Percentiles rank a stretch among this genome's conserved stretches.
Evolutionary conservation across 2,797 vertebrate species (phyloP).

Genomic region (Rhinella marina): DNA sequence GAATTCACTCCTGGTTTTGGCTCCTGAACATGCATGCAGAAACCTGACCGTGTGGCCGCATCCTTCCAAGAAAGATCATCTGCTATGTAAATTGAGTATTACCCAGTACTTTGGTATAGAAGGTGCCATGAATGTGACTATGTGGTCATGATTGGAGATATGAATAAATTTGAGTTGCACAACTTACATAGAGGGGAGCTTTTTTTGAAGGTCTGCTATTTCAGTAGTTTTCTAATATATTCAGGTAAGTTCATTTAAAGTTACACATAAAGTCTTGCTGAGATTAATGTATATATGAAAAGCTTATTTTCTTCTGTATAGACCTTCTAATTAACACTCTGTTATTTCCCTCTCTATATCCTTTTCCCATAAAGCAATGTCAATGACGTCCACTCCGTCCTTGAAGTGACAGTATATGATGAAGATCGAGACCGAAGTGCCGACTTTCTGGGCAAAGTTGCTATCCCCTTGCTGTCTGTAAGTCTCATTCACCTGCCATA

Average conservation of each 20-base stretch:
- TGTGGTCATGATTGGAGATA: not conserved
- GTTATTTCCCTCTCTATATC: constrained; percentile 59
- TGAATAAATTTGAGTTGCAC: not conserved
- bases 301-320: not conserved
- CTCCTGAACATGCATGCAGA: too few species aligned
- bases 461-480: constrained; percentile 93
- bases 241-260: not conserved
- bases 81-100: not conserved
- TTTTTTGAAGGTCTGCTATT: not conserved
- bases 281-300: not conserved
- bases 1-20: too few species aligned
- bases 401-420: constrained; percentile 96
- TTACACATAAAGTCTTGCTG: not conserved
- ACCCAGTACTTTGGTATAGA: not conserved
- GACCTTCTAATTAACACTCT: constrained; percentile 4
- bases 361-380: constrained; percentile 84
- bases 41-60: too few species aligned
- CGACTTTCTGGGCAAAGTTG: constrained; percentile 97
- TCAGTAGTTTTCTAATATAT: not conserved
- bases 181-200: not conserved
- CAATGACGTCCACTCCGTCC: constrained; percentile 97
- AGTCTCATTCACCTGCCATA: constrained; percentile 78
- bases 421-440: constrained; percentile 95
- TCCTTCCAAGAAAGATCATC: not conserved
- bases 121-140: not conserved